Percentiles rank a stretch among this genome's conserved stretches.
Conservation (phyloP, 2,888 invertebrate species). For the Drosophila rellima region DNA sequence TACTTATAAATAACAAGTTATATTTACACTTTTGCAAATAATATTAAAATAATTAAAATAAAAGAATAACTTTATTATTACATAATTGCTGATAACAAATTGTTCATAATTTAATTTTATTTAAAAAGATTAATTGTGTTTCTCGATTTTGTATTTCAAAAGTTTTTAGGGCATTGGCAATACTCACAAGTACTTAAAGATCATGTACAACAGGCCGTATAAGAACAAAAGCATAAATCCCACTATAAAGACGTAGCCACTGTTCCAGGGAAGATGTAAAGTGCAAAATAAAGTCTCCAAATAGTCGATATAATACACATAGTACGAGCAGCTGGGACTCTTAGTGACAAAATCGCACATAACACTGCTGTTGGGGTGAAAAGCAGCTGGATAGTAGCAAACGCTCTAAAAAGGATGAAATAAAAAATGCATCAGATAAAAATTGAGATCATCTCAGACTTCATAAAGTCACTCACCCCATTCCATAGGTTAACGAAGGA, state of each 20-base stretch:
- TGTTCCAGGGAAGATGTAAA: constrained; percentile 16
- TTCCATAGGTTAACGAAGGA: constrained; percentile 21
- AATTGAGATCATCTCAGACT: not conserved
- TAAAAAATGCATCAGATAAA: not conserved
- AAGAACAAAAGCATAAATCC: not conserved
- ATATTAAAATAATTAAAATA: too few relatives aligned
- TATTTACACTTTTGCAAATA: too few relatives aligned
- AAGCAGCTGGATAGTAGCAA: constrained; percentile 18
- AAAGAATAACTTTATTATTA: too few relatives aligned
- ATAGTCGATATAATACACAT: constrained; percentile 26
- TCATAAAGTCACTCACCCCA: constrained; percentile 11
- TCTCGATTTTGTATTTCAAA: not conserved
- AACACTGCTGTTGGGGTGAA: not conserved
- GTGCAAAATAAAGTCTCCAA: constrained; percentile 29
- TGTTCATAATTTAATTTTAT: too few relatives aligned
- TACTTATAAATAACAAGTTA: too few relatives aligned
- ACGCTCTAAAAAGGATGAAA: not conserved
- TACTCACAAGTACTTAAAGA: constrained; percentile 49
- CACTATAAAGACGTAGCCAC: not conserved
- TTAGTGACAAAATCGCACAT: constrained; percentile 25
- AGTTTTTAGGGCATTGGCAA: too few relatives aligned
- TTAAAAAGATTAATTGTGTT: too few relatives aligned
- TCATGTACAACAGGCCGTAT: constrained; percentile 11
- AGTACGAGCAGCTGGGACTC: constrained; percentile 15
- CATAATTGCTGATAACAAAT: too few relatives aligned